Percentiles rank a stretch among this genome's conserved stretches.
Conservation (phyloP, 1,140 invertebrate species). For the Subanguina moxae region DNA sequence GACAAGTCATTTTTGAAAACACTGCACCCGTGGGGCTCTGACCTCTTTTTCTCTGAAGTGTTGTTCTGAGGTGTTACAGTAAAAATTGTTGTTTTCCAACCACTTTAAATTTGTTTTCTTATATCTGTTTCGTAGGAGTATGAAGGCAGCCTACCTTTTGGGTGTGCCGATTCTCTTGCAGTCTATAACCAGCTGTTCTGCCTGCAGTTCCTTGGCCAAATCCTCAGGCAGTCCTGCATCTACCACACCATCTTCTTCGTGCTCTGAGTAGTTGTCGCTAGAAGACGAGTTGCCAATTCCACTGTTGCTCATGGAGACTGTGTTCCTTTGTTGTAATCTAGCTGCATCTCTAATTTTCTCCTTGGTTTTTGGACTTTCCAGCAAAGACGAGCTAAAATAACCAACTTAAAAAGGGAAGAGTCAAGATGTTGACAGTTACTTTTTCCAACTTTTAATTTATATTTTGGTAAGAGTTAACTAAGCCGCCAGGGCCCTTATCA, state of each 20-base stretch:
- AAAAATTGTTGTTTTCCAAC: too few relatives aligned
- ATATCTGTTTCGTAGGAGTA: neutral
- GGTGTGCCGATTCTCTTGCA: conserved; percentile 1
- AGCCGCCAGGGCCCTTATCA: too few relatives aligned
- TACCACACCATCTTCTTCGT: neutral
- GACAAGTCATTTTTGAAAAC: too few relatives aligned
- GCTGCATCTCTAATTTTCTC: conserved; percentile 13
- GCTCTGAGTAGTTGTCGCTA: neutral
- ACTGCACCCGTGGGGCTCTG: too few relatives aligned
- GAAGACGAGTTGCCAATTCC: neutral
- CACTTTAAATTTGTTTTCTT: too few relatives aligned
- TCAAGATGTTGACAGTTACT: neutral
- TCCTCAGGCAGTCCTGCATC: neutral
- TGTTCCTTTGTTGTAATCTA: neutral
- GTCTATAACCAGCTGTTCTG: conserved; percentile 7
- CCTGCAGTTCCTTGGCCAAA: conserved; percentile 7
- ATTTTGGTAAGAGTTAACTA: too few relatives aligned
- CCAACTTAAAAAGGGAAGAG: neutral
- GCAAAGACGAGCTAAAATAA: conserved; percentile 8
- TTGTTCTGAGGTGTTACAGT: too few relatives aligned
- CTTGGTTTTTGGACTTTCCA: conserved; percentile 8
- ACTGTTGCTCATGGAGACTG: neutral
- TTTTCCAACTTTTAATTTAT: too few relatives aligned
- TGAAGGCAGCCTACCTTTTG: neutral
- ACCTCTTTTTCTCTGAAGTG: too few relatives aligned